These are phyloP conservation scores for Drosophila insularis DNA, from an alignment of 1,140 invertebrate genomes.

Conservation along the genomic window DNA sequence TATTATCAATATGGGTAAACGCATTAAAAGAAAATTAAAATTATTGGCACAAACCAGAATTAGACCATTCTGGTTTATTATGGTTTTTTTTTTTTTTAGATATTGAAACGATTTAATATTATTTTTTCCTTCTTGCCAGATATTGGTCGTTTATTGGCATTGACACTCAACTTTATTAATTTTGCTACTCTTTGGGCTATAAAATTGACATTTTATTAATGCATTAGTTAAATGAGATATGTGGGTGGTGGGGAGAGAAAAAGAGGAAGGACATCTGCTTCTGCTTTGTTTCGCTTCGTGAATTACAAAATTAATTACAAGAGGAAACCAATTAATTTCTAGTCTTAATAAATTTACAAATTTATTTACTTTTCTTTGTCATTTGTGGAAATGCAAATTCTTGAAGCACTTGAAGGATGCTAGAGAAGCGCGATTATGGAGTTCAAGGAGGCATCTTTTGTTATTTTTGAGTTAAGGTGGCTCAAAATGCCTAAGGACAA, in stretches of 20 bases:
- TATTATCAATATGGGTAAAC: too few species aligned
- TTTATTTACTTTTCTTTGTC: slow-evolving; percentile 45
- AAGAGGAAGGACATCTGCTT: background rate
- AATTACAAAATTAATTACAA: slow-evolving; percentile 13
- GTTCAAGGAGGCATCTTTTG: slow-evolving; percentile 61
- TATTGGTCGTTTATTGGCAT: slow-evolving; percentile 33
- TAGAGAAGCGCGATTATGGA: slow-evolving; percentile 68
- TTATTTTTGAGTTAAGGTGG: slow-evolving; percentile 26
- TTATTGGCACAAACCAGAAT: too few species aligned
- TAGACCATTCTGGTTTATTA: too few species aligned
- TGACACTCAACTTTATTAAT: slow-evolving; percentile 60
- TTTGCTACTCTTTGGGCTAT: slow-evolving; percentile 18
- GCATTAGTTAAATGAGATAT: slow-evolving; percentile 3
- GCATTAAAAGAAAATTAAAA: too few species aligned
- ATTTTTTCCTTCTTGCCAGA: background rate
- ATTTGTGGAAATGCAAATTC: slow-evolving; percentile 73
- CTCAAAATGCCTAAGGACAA: slow-evolving; percentile 27
- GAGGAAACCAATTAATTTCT: slow-evolving; percentile 19
- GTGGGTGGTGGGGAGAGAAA: too few species aligned
- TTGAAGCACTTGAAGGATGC: slow-evolving; percentile 53
- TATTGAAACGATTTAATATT: background rate
- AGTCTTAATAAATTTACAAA: slow-evolving; percentile 15
- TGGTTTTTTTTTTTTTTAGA: too few species aligned
- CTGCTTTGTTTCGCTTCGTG: slow-evolving; percentile 23
- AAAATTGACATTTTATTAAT: slow-evolving; percentile 13